phyloP scores from a whole-genome alignment of 2,113 vertebrate species.

The Elgaria multicarinata region DNA sequence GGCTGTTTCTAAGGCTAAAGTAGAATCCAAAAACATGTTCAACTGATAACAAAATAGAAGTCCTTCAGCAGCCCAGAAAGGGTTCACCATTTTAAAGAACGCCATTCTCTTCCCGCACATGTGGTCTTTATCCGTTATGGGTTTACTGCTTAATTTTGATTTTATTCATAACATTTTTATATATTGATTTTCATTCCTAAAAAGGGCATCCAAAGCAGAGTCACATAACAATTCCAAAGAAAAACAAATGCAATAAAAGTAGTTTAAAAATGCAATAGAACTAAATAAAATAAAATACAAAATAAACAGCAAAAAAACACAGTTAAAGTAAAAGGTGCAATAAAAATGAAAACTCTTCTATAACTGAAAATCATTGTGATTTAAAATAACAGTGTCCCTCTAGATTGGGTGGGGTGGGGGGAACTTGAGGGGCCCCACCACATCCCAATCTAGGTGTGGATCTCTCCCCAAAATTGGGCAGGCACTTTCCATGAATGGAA shows the following conservation, averaged over 20 bases:
- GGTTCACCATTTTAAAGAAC: conserved; percentile 21
- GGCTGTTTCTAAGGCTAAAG: neutral
- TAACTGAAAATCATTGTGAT: neutral
- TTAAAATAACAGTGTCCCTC: neutral
- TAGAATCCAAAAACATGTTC: conserved; percentile 30
- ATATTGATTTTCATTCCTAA: neutral
- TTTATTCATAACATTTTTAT: neutral
- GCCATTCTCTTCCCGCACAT: neutral
- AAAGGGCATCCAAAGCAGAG: neutral
- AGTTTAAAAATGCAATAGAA: neutral
- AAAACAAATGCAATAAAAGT: neutral
- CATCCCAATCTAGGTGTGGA: no score
- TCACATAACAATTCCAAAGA: neutral
- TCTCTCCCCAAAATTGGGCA: no score
- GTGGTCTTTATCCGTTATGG: neutral
- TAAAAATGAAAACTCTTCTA: neutral
- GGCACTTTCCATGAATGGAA: no score
- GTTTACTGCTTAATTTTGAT: neutral
- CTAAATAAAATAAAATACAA: neutral
- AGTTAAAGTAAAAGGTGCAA: neutral
- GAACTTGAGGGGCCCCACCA: no score
- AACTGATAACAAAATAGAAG: conserved; percentile 9
- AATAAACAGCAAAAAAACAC: neutral
- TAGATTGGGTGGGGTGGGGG: no score
- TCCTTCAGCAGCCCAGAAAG: neutral